phyloP scores from a whole-genome alignment of 2,113 vertebrate genomes.

The Epinephelus fuscoguttatus region DNA sequence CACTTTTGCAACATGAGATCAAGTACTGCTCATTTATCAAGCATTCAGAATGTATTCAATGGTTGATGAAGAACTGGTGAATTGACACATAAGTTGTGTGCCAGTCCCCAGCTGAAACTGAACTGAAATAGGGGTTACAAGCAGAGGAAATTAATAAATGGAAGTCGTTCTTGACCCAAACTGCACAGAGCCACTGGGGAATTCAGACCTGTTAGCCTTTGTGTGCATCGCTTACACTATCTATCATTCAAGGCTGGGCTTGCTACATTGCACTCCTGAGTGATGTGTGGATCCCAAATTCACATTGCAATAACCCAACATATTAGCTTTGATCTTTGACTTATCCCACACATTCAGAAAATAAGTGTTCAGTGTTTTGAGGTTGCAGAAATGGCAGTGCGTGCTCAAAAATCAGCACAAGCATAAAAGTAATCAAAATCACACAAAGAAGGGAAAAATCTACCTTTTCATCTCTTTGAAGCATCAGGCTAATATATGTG shows the following conservation, averaged over 20 bases:
- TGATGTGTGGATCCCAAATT: conserved; percentile 8
- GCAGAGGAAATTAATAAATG: conserved; percentile 28
- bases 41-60: background rate
- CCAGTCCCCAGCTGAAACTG: background rate
- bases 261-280: background rate
- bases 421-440: background rate
- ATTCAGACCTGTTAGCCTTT: conserved; percentile 30
- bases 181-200: conserved; percentile 7
- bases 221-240: background rate
- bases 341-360: background rate
- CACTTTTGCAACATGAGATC: conserved; percentile 17
- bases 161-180: conserved; percentile 22
- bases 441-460: background rate
- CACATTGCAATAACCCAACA: conserved; percentile 18
- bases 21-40: conserved; percentile 30
- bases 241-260: conserved; percentile 1
- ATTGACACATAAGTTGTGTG: conserved; percentile 1
- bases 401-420: conserved; percentile 5
- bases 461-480: background rate
- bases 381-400: background rate
- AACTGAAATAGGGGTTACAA: conserved; percentile 10
- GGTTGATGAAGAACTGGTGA: conserved; percentile 24
- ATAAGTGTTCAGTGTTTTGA: background rate
- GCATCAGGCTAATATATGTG: background rate
- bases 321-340: conserved; percentile 30